Conservation (phyloP, 2,888 invertebrate species). For the Entomobrya proxima region DNA sequence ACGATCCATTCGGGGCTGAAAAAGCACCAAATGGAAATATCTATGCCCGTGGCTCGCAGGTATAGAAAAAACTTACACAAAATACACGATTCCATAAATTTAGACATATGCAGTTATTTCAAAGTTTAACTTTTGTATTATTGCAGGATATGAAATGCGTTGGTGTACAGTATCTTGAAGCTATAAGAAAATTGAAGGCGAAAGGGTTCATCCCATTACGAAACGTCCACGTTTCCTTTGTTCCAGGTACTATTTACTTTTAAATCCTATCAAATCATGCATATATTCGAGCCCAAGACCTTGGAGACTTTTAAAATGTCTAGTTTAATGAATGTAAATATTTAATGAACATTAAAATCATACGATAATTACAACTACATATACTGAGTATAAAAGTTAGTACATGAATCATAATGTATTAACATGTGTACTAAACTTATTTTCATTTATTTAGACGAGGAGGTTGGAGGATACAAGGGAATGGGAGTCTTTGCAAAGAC, state of each 20-base stretch:
- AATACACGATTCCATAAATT: not conserved
- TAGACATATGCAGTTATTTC: not conserved
- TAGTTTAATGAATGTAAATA: too few relatives aligned
- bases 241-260: conserved; percentile 80
- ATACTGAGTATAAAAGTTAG: too few relatives aligned
- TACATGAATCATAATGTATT: not conserved
- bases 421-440: not conserved
- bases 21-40: conserved; percentile 92
- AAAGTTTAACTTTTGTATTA: not conserved
- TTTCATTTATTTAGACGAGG: conserved; percentile 86
- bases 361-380: too few relatives aligned
- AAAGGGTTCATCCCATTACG: conserved; percentile 81
- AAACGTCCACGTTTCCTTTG: conserved; percentile 84
- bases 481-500: conserved; percentile 87
- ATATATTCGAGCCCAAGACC: too few relatives aligned
- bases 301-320: too few relatives aligned
- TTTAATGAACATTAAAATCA: too few relatives aligned
- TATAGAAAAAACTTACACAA: not conserved
- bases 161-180: conserved; percentile 86
- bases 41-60: conserved; percentile 84
- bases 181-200: conserved; percentile 82
- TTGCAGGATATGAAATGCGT: conserved; percentile 90
- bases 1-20: conserved; percentile 91
- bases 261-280: not conserved
- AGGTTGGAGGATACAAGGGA: conserved; percentile 89